Evolutionary conservation across 30 jellyfish, hydroid and myxozoan species (phyloP).

Genomic region (Pelagia noctiluca): DNA sequence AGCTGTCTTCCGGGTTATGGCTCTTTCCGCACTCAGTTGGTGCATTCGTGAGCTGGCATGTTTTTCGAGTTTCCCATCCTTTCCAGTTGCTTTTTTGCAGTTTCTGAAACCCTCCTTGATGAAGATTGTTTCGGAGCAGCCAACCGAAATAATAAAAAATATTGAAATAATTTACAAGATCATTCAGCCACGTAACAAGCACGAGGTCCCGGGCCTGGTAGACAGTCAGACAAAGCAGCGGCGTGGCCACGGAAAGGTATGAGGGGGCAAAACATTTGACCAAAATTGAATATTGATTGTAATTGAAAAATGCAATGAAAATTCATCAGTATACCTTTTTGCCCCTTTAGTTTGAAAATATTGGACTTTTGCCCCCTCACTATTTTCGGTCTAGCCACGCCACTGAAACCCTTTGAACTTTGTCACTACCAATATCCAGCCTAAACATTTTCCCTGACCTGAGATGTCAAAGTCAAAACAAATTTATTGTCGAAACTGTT

Average conservation of each 20-base stretch:
- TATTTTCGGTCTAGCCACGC: too few relatives aligned
- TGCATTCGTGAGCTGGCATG: conserved; percentile 38
- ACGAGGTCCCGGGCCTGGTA: not conserved
- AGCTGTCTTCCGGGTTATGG: conserved; percentile 32
- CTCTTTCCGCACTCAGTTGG: conserved; percentile 33
- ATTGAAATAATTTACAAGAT: not conserved
- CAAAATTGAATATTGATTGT: too few relatives aligned
- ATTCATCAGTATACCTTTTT: too few relatives aligned
- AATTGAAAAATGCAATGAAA: too few relatives aligned
- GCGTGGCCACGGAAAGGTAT: conserved; percentile 4
- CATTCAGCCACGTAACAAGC: not conserved
- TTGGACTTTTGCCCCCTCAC: too few relatives aligned
- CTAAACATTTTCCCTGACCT: too few relatives aligned
- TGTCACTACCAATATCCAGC: too few relatives aligned
- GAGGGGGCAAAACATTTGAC: too few relatives aligned
- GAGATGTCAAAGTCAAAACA: too few relatives aligned
- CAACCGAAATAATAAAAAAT: conserved; percentile 65
- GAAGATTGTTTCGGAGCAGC: conserved; percentile 42
- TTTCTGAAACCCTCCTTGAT: conserved; percentile 45
- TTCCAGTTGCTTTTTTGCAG: conserved; percentile 62
- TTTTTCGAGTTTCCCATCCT: conserved; percentile 22
- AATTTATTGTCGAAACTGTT: too few relatives aligned
- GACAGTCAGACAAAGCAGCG: not conserved
- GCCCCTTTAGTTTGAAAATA: too few relatives aligned
- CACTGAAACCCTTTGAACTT: too few relatives aligned